Evolutionary conservation across 2,888 invertebrate genomes (phyloP).

Genomic region (Mermis nigrescens): DNA sequence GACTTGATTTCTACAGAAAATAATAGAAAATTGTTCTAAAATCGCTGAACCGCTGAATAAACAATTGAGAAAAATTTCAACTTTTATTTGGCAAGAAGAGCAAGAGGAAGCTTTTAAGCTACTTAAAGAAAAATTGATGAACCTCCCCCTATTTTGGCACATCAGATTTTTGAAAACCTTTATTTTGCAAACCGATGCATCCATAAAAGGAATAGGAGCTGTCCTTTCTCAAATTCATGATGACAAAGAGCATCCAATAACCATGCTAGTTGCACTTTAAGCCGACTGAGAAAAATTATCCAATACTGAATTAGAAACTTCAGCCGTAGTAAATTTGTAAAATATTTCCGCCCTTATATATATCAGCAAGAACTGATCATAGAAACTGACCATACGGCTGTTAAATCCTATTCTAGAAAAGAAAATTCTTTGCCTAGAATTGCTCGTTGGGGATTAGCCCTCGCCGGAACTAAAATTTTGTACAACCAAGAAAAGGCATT

Average conservation of each 20-base stretch:
- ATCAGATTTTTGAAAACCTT: slow-evolving; percentile 19
- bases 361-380: slow-evolving; percentile 28
- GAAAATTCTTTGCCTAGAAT: slow-evolving; percentile 35
- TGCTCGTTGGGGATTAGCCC: slow-evolving; percentile 34
- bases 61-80: background rate
- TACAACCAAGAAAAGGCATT: background rate
- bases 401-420: slow-evolving; percentile 35
- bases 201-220: slow-evolving; percentile 20
- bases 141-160: slow-evolving; percentile 15
- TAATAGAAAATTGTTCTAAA: slow-evolving; percentile 11
- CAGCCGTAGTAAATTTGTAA: slow-evolving; percentile 27
- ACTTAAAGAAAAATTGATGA: slow-evolving; percentile 9
- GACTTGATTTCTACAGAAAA: slow-evolving; percentile 25
- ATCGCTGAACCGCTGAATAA: slow-evolving; percentile 8
- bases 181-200: slow-evolving; percentile 24
- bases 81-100: slow-evolving; percentile 16
- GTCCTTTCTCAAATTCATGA: slow-evolving; percentile 18
- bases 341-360: slow-evolving; percentile 33
- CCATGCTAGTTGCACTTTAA: slow-evolving; percentile 17
- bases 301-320: slow-evolving; percentile 32
- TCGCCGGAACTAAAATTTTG: slow-evolving; percentile 30
- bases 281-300: slow-evolving; percentile 30
- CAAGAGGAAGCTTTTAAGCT: slow-evolving; percentile 10
- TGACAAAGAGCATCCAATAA: slow-evolving; percentile 14
- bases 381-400: slow-evolving; percentile 35